Conservation (phyloP, 2,888 invertebrate species). For the Bimastos eiseni region DNA sequence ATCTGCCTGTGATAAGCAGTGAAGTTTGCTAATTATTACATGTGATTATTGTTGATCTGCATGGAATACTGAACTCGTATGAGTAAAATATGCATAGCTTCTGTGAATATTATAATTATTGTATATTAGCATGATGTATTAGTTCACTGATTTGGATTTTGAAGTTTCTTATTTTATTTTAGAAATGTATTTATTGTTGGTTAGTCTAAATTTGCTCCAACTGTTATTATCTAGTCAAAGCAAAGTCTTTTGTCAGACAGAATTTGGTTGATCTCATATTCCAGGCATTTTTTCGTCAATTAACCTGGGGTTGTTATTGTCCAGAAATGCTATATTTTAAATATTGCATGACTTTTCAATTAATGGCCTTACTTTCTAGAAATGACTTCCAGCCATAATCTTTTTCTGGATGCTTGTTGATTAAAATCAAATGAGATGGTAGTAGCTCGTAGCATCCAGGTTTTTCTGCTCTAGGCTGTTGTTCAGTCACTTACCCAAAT, state of each 20-base stretch:
- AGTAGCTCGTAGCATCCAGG: background rate
- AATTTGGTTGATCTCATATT: background rate
- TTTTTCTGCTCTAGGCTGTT: background rate
- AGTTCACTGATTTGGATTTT: background rate
- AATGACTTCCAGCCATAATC: constrained; percentile 2
- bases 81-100: too few relatives aligned
- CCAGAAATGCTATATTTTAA: background rate
- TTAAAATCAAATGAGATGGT: background rate
- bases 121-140: background rate
- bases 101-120: too few relatives aligned
- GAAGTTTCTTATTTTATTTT: background rate
- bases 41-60: background rate
- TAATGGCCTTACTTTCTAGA: background rate
- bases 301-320: background rate
- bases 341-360: background rate
- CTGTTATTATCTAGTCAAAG: background rate
- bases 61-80: background rate
- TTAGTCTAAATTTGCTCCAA: background rate
- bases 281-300: background rate
- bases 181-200: background rate
- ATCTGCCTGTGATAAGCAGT: background rate
- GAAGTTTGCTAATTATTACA: background rate
- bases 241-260: background rate
- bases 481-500: background rate
- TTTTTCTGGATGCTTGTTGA: background rate